phyloP scores from a whole-genome alignment of 2,888 invertebrate species.

The Erpobdella octoculata region DNA sequence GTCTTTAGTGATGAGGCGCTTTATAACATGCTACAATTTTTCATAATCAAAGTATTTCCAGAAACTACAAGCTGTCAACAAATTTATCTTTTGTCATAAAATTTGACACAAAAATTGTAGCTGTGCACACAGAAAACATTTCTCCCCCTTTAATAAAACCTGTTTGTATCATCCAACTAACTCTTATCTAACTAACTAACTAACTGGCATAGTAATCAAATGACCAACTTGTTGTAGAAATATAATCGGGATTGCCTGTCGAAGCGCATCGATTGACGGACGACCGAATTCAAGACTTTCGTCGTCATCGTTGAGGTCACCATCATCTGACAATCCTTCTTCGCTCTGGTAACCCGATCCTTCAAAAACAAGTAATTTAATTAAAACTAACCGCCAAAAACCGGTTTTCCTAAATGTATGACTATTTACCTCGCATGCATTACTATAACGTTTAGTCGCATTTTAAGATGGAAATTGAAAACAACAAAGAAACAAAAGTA shows the following conservation, averaged over 20 bases:
- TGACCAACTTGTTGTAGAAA: not conserved
- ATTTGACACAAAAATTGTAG: not conserved
- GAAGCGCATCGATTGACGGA: not conserved
- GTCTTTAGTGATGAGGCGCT: too few species aligned
- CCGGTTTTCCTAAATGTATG: not conserved
- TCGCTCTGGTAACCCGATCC: slow-evolving; percentile 7
- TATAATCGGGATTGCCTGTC: slow-evolving; percentile 10
- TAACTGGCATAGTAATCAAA: not conserved
- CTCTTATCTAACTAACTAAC: not conserved
- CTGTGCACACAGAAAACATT: too few species aligned
- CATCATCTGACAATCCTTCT: slow-evolving; percentile 20
- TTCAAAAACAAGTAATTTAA: not conserved
- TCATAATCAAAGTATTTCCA: not conserved
- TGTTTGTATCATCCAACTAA: not conserved
- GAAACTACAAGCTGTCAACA: not conserved
- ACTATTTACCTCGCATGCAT: not conserved
- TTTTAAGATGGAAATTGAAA: too few species aligned
- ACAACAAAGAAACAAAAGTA: not conserved
- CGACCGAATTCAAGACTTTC: slow-evolving; percentile 20
- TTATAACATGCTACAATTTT: too few species aligned
- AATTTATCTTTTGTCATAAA: not conserved
- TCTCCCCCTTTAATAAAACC: not conserved
- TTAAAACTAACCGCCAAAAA: too few species aligned
- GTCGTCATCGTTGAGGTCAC: slow-evolving; percentile 5
- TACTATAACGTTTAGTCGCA: not conserved